A percentile compares a stretch with the other conserved stretches of the same genome.
phyloP scores from a whole-genome alignment of 2,888 invertebrate genomes.

The Acleris literana region DNA sequence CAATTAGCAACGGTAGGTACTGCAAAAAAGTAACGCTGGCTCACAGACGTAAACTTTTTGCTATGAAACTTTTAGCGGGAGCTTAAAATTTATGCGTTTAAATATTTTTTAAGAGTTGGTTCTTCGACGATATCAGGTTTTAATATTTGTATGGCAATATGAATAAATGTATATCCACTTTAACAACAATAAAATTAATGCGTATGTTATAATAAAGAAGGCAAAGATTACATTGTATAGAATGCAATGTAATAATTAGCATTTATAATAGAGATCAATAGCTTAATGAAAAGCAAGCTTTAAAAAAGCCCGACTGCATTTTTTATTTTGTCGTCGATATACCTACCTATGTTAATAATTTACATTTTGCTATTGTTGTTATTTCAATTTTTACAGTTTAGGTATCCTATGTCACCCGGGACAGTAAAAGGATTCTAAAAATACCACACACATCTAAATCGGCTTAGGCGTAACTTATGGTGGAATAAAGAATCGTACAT shows the following conservation, averaged over 20 bases:
- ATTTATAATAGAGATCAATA: neutral
- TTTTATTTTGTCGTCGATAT: no score
- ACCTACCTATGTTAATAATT: no score
- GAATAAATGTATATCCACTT: neutral
- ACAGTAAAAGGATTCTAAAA: no score
- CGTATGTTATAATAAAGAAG: neutral
- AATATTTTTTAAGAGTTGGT: neutral
- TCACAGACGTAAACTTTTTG: neutral
- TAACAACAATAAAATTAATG: neutral
- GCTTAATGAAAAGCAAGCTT: no score
- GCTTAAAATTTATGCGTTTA: neutral
- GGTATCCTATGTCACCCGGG: no score
- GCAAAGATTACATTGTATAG: neutral
- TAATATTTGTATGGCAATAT: neutral
- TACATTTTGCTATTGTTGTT: no score
- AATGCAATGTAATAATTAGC: neutral
- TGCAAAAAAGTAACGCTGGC: neutral
- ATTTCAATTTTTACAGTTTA: no score
- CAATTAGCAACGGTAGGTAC: neutral
- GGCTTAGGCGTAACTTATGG: no score
- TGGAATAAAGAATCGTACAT: no score
- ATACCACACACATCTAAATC: no score
- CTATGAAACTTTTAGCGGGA: neutral
- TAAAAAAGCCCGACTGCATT: no score
- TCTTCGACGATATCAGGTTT: neutral